Percentiles rank a stretch among this genome's conserved stretches.
Conservation (phyloP, 2,113 vertebrate species). For the Phrynosoma platyrhinos region DNA sequence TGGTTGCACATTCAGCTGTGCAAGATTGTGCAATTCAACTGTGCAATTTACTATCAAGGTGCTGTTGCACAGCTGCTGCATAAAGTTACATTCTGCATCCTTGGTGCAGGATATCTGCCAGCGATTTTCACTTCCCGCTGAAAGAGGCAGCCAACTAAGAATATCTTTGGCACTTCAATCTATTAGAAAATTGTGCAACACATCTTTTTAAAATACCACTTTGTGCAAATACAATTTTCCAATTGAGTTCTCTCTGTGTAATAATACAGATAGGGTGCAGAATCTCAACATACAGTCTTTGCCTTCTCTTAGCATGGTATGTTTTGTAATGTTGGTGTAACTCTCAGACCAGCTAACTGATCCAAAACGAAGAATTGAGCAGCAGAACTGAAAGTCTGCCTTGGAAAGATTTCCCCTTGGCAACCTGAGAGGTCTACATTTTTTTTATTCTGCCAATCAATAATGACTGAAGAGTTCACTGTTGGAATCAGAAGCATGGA, state of each 20-base stretch:
- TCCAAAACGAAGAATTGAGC: neutral
- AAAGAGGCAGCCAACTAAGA: no score
- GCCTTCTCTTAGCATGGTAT: neutral
- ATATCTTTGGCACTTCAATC: no score
- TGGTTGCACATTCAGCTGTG: no score
- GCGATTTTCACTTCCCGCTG: no score
- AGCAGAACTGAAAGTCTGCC: neutral
- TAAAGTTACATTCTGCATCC: no score
- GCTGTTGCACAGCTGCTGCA: no score
- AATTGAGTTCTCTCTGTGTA: neutral
- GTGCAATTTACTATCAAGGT: no score
- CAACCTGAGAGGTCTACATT: conserved; percentile 22
- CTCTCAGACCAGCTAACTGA: neutral
- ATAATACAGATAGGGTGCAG: neutral
- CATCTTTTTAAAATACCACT: no score
- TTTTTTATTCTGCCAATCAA: conserved; percentile 40
- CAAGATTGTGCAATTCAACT: no score
- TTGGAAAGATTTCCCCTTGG: conserved; percentile 51
- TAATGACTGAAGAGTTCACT: neutral
- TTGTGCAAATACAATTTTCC: neutral
- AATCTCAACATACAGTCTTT: neutral
- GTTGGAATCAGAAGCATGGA: neutral
- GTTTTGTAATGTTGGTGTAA: neutral
- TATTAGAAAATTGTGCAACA: no score
- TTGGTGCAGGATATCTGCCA: no score